Evolutionary conservation across 2,113 vertebrate genomes (phyloP), one percentile per base, ranked within the genome.

Genomic region (Oostethus manadensis): DNA sequence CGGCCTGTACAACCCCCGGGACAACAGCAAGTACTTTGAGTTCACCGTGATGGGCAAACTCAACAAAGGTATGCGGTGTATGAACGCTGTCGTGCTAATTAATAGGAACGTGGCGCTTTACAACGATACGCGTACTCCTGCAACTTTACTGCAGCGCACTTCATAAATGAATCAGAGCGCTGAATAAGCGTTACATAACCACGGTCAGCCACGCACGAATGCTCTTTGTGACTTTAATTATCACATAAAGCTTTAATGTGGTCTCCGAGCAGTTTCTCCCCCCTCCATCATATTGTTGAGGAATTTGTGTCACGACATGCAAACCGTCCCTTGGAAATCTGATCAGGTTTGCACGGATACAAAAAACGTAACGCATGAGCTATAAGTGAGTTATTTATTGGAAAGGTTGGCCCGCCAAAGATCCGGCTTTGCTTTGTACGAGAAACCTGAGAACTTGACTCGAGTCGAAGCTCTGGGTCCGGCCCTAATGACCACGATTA

Each of bases 21-120:
- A 97, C 85, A 93, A 91, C 86, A 96, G 87, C 87, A 98, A 94
- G 66, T 93, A 96, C 86, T 95, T 99, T 85, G 97, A 99, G 80
- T 96, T 99, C 80, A 92, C 89, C 0, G 91, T 99, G 50, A 91
- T 97, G 91, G 96, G 94, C 56, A 92, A 93, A 56, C 86, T 97
- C 79, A 96, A 94, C 81, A 94, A 92, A 95, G 95, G 97, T 99
- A 84, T 14, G 22, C 62, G 29, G 47, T 55, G 43, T 20, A 46
- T 46, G 45, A 18, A 17, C 18, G 8, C 23, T 23, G 4, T 26
- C 6, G 15, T 53, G 23, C n/a, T 53, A 2, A 9, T 29, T 20
- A 35, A 38, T n/a, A 42, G 4, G 35, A 38, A 18, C 20, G 9
- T 21, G 1, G 6, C 7, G 38, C 18, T 40, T 38, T 14, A 9